Evolutionary conservation across 2,113 vertebrate genomes (phyloP).

Genomic region (Chloropsis cyanopogon): DNA sequence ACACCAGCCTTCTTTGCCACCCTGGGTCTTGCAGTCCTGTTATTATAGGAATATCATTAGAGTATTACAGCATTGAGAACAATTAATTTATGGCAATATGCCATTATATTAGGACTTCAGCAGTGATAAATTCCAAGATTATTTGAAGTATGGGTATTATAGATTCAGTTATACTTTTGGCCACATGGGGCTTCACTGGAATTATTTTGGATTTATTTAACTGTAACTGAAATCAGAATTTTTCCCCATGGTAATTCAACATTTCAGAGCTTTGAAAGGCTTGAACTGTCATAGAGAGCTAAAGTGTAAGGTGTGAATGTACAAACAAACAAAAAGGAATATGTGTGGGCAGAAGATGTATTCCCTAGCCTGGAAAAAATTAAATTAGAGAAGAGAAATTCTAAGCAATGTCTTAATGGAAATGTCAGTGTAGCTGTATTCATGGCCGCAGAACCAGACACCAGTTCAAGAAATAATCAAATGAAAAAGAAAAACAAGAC

Average conservation of each 20-base stretch:
- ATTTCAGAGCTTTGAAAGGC: neutral
- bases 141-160: neutral
- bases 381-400: neutral
- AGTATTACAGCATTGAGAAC: neutral
- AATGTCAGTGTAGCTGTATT: neutral
- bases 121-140: neutral
- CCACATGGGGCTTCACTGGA: neutral
- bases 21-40: neutral
- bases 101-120: neutral
- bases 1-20: neutral
- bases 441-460: neutral
- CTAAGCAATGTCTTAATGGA: conserved; percentile 5
- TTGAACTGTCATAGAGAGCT: neutral
- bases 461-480: neutral
- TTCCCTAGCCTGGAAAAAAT: neutral
- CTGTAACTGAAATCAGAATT: neutral
- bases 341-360: neutral
- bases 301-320: conserved; percentile 13
- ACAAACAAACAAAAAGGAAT: neutral
- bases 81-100: neutral
- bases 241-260: neutral
- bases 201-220: neutral
- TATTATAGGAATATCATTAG: neutral
- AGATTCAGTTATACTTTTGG: neutral
- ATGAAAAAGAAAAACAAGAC: neutral